A percentile compares a stretch with the other conserved stretches of the same genome.
Evolutionary conservation across 1,140 invertebrate genomes (phyloP).

Genomic region (Dendroctonus ponderosae): DNA sequence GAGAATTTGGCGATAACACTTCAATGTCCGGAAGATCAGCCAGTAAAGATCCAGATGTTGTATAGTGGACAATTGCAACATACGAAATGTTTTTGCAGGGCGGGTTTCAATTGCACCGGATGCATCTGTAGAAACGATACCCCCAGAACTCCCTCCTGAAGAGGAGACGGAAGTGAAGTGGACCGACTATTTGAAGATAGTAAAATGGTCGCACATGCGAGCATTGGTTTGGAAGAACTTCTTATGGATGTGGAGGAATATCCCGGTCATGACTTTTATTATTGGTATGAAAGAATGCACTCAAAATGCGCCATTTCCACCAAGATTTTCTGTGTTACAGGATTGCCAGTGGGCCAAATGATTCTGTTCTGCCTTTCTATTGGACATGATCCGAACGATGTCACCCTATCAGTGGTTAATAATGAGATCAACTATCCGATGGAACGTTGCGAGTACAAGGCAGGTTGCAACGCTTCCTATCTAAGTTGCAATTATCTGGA

Average conservation of each 20-base stretch:
- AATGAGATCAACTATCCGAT: constrained; percentile 66
- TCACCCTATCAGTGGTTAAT: constrained; percentile 85
- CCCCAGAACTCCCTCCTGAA: constrained; percentile 60
- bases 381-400: constrained; percentile 81
- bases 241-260: constrained; percentile 88
- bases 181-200: constrained; percentile 62
- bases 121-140: constrained; percentile 36
- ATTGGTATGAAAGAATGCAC: constrained; percentile 53
- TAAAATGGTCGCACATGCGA: constrained; percentile 70
- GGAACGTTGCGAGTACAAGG: constrained; percentile 51
- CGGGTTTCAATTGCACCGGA: constrained; percentile 44
- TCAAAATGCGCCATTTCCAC: not conserved
- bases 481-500: constrained; percentile 76
- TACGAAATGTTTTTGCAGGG: constrained; percentile 18
- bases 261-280: constrained; percentile 87
- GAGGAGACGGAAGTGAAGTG: constrained; percentile 55
- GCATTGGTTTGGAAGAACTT: constrained; percentile 92
- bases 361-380: constrained; percentile 93
- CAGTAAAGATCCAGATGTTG: constrained; percentile 21
- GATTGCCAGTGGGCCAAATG: constrained; percentile 75
- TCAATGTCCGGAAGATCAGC: constrained; percentile 68
- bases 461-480: constrained; percentile 65
- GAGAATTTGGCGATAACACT: constrained; percentile 81
- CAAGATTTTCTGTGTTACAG: not conserved
- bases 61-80: too few relatives aligned